Percentiles rank a stretch among this genome's conserved stretches.
Conservation (phyloP, 2,888 invertebrate genomes). For the Chorisops tibialis region DNA sequence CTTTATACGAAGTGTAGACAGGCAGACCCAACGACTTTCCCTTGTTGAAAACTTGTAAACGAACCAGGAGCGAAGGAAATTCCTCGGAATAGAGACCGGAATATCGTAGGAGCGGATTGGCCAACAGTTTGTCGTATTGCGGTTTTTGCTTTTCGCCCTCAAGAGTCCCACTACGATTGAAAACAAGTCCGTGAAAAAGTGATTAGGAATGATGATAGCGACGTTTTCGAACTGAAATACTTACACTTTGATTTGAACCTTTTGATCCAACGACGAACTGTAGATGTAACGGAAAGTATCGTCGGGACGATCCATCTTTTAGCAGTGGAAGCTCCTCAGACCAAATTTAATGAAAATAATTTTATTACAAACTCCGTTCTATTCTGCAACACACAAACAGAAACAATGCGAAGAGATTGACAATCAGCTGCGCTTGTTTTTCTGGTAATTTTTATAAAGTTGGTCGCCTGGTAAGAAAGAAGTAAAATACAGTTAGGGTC, state of each 20-base stretch:
- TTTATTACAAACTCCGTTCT: too few relatives aligned
- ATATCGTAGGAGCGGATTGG: slow-evolving; percentile 85
- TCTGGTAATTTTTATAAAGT: too few relatives aligned
- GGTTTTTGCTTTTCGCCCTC: slow-evolving; percentile 87
- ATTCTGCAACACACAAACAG: too few relatives aligned
- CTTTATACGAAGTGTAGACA: slow-evolving; percentile 85
- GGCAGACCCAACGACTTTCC: slow-evolving; percentile 80
- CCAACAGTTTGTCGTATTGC: slow-evolving; percentile 80
- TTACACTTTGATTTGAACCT: slow-evolving; percentile 91
- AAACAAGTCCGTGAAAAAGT: slow-evolving; percentile 10
- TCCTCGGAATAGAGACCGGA: slow-evolving; percentile 83
- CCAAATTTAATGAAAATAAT: too few relatives aligned
- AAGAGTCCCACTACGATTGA: slow-evolving; percentile 73
- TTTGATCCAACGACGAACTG: slow-evolving; percentile 84
- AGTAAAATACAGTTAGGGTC: too few relatives aligned
- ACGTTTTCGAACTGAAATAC: slow-evolving; percentile 43
- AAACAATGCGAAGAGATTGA: too few relatives aligned
- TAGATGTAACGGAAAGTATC: slow-evolving; percentile 84
- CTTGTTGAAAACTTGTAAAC: slow-evolving; percentile 79
- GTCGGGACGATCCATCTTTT: slow-evolving; percentile 66
- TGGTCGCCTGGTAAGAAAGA: too few relatives aligned
- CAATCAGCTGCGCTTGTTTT: too few relatives aligned
- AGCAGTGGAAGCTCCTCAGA: not conserved
- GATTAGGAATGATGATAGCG: not conserved
- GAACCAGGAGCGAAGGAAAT: slow-evolving; percentile 84